Evolutionary conservation across 2,113 vertebrate genomes (phyloP).

Genomic region (Climacteris rufus): DNA sequence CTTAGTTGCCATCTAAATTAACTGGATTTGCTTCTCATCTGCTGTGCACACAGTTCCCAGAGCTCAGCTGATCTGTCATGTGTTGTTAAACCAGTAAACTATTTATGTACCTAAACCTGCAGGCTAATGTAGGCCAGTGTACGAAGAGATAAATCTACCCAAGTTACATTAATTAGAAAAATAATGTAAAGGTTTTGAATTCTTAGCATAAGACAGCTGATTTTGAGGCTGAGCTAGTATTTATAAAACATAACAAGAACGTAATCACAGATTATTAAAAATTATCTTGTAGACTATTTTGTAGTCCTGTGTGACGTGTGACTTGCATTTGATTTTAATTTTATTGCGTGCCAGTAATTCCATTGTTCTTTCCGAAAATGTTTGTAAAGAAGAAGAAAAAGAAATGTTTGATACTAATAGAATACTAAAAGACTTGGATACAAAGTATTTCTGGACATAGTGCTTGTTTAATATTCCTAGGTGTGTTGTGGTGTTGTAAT

Average conservation of each 20-base stretch:
- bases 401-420: neutral
- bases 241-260: neutral
- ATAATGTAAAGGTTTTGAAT: neutral
- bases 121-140: neutral
- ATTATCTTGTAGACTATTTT: neutral
- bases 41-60: neutral
- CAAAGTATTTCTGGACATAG: neutral
- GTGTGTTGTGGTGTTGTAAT: no score
- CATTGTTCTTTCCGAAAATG: neutral
- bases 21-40: neutral
- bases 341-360: neutral
- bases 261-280: neutral
- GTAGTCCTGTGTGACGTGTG: neutral
- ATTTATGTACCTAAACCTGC: neutral
- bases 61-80: neutral
- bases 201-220: neutral
- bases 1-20: neutral
- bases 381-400: neutral
- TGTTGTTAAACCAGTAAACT: constrained; percentile 11
- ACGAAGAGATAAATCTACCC: neutral
- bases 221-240: neutral
- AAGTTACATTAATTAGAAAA: neutral
- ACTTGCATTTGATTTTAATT: neutral
- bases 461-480: neutral
- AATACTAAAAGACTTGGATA: neutral